Conservation (phyloP, 2,113 vertebrate species). For the Pholis gunnellus region DNA sequence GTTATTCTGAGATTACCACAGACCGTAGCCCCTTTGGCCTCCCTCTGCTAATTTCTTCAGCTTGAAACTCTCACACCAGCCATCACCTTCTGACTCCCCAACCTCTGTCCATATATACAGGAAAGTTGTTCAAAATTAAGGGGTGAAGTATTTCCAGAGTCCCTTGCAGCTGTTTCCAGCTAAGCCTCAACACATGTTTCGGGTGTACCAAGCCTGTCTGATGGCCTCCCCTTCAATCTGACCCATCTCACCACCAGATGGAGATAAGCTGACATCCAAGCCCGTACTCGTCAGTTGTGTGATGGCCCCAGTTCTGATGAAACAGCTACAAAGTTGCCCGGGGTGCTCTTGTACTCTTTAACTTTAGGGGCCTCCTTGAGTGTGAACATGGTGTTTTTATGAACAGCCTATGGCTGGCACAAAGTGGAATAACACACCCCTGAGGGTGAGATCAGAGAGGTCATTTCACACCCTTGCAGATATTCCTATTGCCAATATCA, state of each 20-base stretch:
- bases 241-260: slow-evolving; percentile 36
- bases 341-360: background rate
- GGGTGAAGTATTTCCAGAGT: background rate
- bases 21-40: background rate
- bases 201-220: background rate
- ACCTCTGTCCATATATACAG: background rate
- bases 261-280: slow-evolving; percentile 16
- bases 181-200: slow-evolving; percentile 24
- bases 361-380: background rate
- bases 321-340: background rate
- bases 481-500: background rate
- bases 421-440: background rate
- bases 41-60: background rate
- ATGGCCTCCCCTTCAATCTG: slow-evolving; percentile 9
- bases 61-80: background rate
- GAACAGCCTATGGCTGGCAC: background rate
- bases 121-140: background rate
- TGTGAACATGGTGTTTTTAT: background rate
- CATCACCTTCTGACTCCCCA: background rate
- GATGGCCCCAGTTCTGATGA: background rate
- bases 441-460: background rate
- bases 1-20: background rate
- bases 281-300: background rate
- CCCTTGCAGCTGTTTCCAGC: slow-evolving; percentile 19
- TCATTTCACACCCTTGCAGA: background rate